Base-by-base conservation (phyloP, 1,140 invertebrate genomes). In the Drusus annulatus region DNA sequence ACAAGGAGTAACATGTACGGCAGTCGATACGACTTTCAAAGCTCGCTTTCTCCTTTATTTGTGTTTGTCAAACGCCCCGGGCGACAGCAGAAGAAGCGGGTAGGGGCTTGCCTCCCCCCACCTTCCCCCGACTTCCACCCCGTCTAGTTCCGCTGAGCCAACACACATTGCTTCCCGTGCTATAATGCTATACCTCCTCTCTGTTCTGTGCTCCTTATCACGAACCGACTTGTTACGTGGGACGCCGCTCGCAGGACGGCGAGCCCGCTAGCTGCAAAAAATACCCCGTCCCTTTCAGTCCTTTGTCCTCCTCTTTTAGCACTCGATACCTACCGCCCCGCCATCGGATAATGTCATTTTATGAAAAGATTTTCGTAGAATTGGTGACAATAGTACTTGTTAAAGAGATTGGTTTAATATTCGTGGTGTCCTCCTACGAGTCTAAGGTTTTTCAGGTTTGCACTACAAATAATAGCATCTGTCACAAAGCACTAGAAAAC, bases 31-130 rank as follows among this genome's bases (percentile, higher is more conserved):
- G 77, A 69, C 77, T 58, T 69, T 78, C 78, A 79, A 74, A 79
- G 78, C 51, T 71, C 52, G 76, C 60, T 56, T 75, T 75, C 36
- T 75, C n/a, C 52, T 52, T 63, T 80, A 76, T 81, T 81, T 81
- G 80, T 81, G 80, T 81, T 81, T 81, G 76, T 69, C 80, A 78
- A 81, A 78, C 76, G 80, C 68, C 56, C 78, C 10, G 52, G 63
- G 73, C 76, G 80, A 81, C 80, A 78, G 80, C 31, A 76, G 71
- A 80, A 80, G 80, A 78, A 78, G 51, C 6, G 71, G 71, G 71
- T 56, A 75, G 54, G n/a, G 51, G 31, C 8, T 51, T 23, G 68
- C 23, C 68, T 71, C 50, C 17, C 7, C 17, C n/a, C 19, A 50
- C 19, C 15, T 21, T 71, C 17, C 2, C 25, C 5, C 25, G 2